These are phyloP conservation scores for Rhinolophus ferrumequinum DNA, from an alignment of 2,113 vertebrate genomes.

Conservation along the genomic window DNA sequence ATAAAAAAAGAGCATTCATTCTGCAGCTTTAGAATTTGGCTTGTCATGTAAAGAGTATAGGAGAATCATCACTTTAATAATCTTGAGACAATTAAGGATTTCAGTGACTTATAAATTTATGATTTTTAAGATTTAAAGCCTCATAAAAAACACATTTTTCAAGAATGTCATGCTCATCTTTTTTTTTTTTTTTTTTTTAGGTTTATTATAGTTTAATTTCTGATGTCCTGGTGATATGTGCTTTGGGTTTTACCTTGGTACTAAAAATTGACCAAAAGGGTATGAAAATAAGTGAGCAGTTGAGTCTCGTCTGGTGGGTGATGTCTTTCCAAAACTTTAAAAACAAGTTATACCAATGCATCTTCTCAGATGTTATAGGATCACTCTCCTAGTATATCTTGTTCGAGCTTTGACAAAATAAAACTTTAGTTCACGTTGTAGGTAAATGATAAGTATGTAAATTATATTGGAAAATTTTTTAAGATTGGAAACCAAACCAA, in stretches of 20 bases:
- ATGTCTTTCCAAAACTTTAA: not conserved
- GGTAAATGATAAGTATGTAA: not conserved
- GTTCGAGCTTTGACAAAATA: not conserved
- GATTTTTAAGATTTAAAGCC: slow-evolving; percentile 37
- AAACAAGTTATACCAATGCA: not conserved
- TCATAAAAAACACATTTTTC: not conserved
- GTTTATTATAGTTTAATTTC: not conserved
- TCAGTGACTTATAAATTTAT: not conserved
- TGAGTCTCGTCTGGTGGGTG: not conserved
- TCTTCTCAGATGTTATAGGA: not conserved
- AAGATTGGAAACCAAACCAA: not conserved
- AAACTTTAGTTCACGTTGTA: not conserved
- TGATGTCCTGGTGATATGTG: not conserved
- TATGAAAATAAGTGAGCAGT: not conserved
- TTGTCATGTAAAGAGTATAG: not conserved
- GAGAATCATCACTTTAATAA: not conserved
- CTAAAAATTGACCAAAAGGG: not conserved
- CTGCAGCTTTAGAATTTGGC: slow-evolving; percentile 35
- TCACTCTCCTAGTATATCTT: not conserved
- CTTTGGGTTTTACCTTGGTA: not conserved
- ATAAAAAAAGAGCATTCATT: not conserved
- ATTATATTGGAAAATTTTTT: not conserved
- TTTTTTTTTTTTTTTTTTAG: not conserved
- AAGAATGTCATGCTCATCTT: not conserved
- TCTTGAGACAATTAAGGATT: not conserved